Percentiles rank a stretch among this genome's conserved stretches.
phyloP scores from a whole-genome alignment of 2,888 invertebrate genomes.

The Dioctria rufipes region DNA sequence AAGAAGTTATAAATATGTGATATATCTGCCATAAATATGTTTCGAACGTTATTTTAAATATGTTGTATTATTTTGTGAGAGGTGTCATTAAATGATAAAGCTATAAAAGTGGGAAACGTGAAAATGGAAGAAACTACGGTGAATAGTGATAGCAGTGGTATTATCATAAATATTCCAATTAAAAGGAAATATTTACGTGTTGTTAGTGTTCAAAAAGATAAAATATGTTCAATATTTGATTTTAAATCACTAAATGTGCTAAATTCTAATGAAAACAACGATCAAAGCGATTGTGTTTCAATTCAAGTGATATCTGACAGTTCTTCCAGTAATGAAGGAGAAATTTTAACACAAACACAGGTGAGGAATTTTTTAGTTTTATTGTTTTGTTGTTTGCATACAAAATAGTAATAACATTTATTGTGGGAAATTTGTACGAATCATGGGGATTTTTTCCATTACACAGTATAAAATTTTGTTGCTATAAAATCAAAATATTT shows the following conservation, averaged over 20 bases:
- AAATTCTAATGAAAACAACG: constrained; percentile 40
- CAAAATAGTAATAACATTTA: not conserved
- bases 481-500: too few species aligned
- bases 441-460: too few species aligned
- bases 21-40: constrained; percentile 12
- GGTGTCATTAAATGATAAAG: constrained; percentile 48
- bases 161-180: constrained; percentile 39
- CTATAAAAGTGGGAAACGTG: not conserved
- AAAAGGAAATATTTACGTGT: constrained; percentile 53
- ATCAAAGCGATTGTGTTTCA: constrained; percentile 45
- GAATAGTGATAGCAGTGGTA: constrained; percentile 17
- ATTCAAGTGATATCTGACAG: constrained; percentile 57
- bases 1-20: constrained; percentile 44
- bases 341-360: constrained; percentile 55
- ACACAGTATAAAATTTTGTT: too few species aligned
- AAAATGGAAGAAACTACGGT: constrained; percentile 48
- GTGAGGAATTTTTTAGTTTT: constrained; percentile 28
- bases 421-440: not conserved
- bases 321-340: constrained; percentile 54
- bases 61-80: constrained; percentile 1
- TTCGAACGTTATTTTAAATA: not conserved
- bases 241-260: constrained; percentile 54
- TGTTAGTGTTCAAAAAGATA: constrained; percentile 50
- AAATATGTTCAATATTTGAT: constrained; percentile 56
- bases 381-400: not conserved